Base-by-base conservation (phyloP, 2,113 vertebrate species). In the Pterocles gutturalis region DNA sequence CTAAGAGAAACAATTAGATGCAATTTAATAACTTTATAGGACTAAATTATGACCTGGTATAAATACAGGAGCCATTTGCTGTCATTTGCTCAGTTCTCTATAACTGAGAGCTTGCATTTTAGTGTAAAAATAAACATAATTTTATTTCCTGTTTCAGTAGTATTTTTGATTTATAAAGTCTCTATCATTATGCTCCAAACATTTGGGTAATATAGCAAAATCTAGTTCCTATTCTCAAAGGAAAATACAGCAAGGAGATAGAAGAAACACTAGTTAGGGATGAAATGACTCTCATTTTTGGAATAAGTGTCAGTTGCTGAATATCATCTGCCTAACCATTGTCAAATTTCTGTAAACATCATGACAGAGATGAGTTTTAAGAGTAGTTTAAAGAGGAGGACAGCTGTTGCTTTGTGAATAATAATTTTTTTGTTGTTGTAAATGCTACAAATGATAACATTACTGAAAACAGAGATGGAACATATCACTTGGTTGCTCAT, bases 341-440 rank as follows among this genome's bases (percentile, higher is more conserved):
- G 88, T 83, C 60, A 80, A 34, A 58, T 61, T 80, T 79, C 57
- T 87, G 67, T 79, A 80, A 90, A 48, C 26, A 41, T 78, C 46
- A 9, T 76, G 64, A 53, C 38, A 90, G 88, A 83, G 24, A 58
- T 48, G 64, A 60, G 29, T 43, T 83, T 58, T 75, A 94, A 75
- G 67, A 81, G 60, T 49, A 64, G 33, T 71, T 60, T 93, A 83
- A 72, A 64, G 71, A 80, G 45, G 86, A 93, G 28, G 86, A 65
- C 83, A 94, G 76, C 60, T 95, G 93, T 93, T 90, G 53, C 67
- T 81, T 90, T 89, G 51, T 66, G 77, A 94, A 49, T 89, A 75
- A 48, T 81, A 6, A 11, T 65, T 79, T 80, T 58, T 43, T 66
- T 33, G 25, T 49, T 67, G 21, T 65, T 85, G 19, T 85, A 92